phyloP scores from a whole-genome alignment of 1,140 invertebrate genomes.

The Lordiphosa clarofinis region DNA sequence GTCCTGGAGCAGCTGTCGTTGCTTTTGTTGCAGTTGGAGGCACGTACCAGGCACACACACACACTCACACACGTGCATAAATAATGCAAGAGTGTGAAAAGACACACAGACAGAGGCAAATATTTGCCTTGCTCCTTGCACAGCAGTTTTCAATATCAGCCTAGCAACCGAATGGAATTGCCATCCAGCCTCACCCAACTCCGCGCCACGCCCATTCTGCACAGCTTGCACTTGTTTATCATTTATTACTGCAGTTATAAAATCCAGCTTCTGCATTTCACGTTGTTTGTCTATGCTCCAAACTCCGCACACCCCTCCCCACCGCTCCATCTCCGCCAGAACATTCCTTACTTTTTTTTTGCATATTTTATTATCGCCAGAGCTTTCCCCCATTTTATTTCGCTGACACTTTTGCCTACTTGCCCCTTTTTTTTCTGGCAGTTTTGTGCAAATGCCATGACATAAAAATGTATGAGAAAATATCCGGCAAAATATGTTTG shows the following conservation, averaged over 20 bases:
- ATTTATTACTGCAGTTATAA: constrained; percentile 15
- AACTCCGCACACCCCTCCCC: too few species aligned
- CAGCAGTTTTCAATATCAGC: constrained; percentile 14
- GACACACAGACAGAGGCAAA: constrained; percentile 2
- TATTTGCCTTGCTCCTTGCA: constrained; percentile 2
- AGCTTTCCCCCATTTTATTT: background rate
- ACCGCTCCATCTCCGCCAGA: background rate
- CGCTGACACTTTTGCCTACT: too few species aligned
- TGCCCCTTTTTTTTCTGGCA: too few species aligned
- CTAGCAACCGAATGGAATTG: background rate
- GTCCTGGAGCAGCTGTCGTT: background rate
- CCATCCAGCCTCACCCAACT: background rate
- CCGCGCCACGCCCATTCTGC: constrained; percentile 4
- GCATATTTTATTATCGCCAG: constrained; percentile 5
- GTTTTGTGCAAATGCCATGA: too few species aligned
- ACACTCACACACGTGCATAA: constrained; percentile 13
- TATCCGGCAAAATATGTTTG: too few species aligned
- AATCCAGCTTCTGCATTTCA: constrained; percentile 12
- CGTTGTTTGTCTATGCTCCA: constrained; percentile 5
- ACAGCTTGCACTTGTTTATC: too few species aligned
- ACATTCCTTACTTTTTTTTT: background rate
- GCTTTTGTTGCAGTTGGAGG: constrained; percentile 5
- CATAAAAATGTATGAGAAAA: too few species aligned
- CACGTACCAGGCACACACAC: constrained; percentile 9
- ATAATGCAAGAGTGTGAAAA: constrained; percentile 23